Percentiles rank a stretch among this genome's conserved stretches.
Conservation (phyloP, 1,140 invertebrate genomes). For the Zaprionus taronus region DNA sequence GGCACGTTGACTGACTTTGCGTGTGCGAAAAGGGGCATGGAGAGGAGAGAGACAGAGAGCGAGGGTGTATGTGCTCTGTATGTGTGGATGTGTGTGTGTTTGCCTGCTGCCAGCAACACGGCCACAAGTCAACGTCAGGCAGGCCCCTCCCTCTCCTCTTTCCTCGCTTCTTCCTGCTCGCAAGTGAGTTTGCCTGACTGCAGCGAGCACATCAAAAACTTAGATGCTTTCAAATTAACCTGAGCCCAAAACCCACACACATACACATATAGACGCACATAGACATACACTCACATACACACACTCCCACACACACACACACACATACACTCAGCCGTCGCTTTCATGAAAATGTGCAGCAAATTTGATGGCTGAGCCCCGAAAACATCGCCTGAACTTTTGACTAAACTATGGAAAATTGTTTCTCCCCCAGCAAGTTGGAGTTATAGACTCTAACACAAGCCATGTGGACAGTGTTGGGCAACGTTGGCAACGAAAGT, state of each 20-base stretch:
- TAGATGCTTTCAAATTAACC: conserved; percentile 78
- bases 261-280: background rate
- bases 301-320: background rate
- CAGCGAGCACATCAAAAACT: conserved; percentile 69
- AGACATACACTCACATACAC: background rate
- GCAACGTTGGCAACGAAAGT: background rate
- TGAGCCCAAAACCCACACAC: conserved; percentile 37
- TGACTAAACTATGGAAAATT: conserved; percentile 31
- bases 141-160: background rate
- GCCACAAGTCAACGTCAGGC: conserved; percentile 68
- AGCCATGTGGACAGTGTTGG: conserved; percentile 2
- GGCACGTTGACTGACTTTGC: conserved; percentile 54
- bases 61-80: conserved; percentile 8
- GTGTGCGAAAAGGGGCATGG: background rate
- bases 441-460: background rate
- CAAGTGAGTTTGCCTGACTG: conserved; percentile 3
- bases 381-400: conserved; percentile 10
- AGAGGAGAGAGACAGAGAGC: conserved; percentile 11
- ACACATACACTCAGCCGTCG: background rate
- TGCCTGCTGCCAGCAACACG: conserved; percentile 45
- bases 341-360: conserved; percentile 29
- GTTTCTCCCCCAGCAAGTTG: conserved; percentile 2
- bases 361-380: conserved; percentile 26
- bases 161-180: background rate
- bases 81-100: conserved; percentile 31